Evolutionary conservation across 2,888 invertebrate species (phyloP), one percentile per base, ranked within the genome.

Genomic region (Drosophila ezoana): DNA sequence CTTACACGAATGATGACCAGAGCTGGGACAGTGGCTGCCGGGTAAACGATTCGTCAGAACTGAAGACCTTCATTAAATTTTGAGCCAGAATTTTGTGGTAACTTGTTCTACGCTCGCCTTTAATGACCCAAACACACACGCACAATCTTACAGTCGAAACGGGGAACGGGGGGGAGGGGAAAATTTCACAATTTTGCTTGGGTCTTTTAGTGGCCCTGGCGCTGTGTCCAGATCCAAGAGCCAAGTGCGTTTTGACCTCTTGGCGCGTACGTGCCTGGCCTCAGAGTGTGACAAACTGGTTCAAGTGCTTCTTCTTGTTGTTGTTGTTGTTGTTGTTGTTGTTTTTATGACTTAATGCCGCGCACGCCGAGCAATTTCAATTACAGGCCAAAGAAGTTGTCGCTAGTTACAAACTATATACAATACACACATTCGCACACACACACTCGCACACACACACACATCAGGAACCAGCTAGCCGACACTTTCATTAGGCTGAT

Each of bases 211-310:
- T 41, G 69, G 40, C 70, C 56, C 62, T 76, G 72, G 65, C 71
- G 62, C 67, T 71, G 62, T 73, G 70, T 57, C 77, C 75, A 77
- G 63, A 72, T 77, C 62, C 72, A 59, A 68, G 54, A 61, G 63
- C 74, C 79, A 70, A 85, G 73, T 86, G 88, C 82, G 79, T 85
- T 79, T 83, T 83, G 86, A 86, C 86, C 86, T 86, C 85, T 89
- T 87, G 82, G 72, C 64, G 73, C 58, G 89, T 89, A 87, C 86
- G 86, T 89, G 86, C 81, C 72, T 89, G 89, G 90, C 90, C 90
- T 88, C 79, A 88, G 88, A 90, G 90, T 90, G 90, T 90, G 90
- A 89, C 90, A 90, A 90, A 90, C 90, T 89, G 82, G 90, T 90
- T 83, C 61, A 64, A 41, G 43, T 65, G 47, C 16, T 16, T 40